Base-by-base conservation (phyloP, 2,888 invertebrate genomes). In the Aspidiotus destructor region DNA sequence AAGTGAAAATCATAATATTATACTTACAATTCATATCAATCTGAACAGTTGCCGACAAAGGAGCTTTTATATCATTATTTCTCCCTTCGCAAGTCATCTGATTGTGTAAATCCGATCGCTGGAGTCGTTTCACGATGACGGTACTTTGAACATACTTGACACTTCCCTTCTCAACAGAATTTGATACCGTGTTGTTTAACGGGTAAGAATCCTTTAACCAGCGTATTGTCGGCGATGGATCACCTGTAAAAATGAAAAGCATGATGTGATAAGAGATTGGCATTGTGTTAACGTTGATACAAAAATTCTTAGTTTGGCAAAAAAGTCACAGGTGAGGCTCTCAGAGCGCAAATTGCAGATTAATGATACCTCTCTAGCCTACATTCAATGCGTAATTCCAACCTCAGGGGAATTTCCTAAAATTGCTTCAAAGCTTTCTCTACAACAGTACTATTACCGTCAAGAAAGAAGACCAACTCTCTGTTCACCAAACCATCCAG, bases 11-110 rank as follows among this genome's bases (percentile, higher is more conserved):
- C 48, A 48, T 44, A 44, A 44, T 44, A 13, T 44, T 15, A 8
- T 42, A 88, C 92, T 90, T 81, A 93, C 93, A 89, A 78, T 92
- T 92, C 89, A 94, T 92, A 79, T 93, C 91, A 74, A 94, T 83
- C 75, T 88, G 89, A 61, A 93, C 86, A 11, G 89, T 86, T 53
- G 90, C 84, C 72, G 89, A 87, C 62, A 90, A 82, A 60, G 91
- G 88, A 71, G 84, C 83, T 42, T 90, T 88, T 74, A 86, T 81
- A 72, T 87, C 85, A 78, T 92, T 92, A 55, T 70, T 70, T 65
- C 85, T 84, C 1, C 92, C 91, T 75, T 87, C 84, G 77, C 93
- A 94, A 54, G 88, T 88, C 70, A 92, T 83, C 73, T 88, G 85
- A 15, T 90, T 86, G 76, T 89, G 85, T 53, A 92, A 86, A 78